Base-by-base conservation (phyloP, 2,113 vertebrate species). In the Dasypus novemcinctus region DNA sequence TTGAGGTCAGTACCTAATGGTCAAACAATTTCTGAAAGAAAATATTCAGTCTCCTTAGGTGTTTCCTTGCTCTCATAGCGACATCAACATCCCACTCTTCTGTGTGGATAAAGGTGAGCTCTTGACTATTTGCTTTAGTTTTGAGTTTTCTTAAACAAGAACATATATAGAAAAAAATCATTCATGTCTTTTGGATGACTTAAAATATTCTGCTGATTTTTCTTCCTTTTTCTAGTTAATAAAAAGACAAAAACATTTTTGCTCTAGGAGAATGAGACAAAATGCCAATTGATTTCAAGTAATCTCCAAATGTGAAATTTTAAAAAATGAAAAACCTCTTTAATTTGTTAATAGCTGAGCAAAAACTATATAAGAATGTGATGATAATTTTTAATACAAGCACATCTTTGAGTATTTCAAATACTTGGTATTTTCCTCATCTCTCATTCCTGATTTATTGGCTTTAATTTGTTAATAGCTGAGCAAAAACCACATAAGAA, bases 221-320 rank as follows among this genome's bases (percentile, higher is more conserved):
- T 46, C 38, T 15, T 7, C 2, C 10, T 79, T 64, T 64, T 66
- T 49, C 15, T 72, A 84, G 82, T 49, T 92, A 82, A 43, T 25
- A 63, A 63, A 68, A 87, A 69, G 12, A 36, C 74, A 87, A 85
- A 76, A 11, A 31, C 6, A 68, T 43, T 66, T 94, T 92, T 93
- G 17, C n/a, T 38, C 18, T 85, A 54, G 21, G 46, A 76, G 29
- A 84, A 75, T 21, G 31, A 88, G 18, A 75, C 12, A 81, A 52
- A 90, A 87, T 82, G 15, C 71, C 38, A 66, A 25, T 5, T 64
- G 14, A 80, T 80, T 91, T 89, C 59, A 80, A 87, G 4, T 87
- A 71, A 95, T 90, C 87, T 96, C 54, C 29, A 81, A 92, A 88
- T 90, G 25, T 46, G 33, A 88, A 94, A 66, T 72, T 61, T 69